Percentiles rank a stretch among this genome's conserved stretches.
These are phyloP conservation scores for Drosophila ironensis DNA, from an alignment of 1,140 invertebrate genomes.

Conservation along the genomic window DNA sequence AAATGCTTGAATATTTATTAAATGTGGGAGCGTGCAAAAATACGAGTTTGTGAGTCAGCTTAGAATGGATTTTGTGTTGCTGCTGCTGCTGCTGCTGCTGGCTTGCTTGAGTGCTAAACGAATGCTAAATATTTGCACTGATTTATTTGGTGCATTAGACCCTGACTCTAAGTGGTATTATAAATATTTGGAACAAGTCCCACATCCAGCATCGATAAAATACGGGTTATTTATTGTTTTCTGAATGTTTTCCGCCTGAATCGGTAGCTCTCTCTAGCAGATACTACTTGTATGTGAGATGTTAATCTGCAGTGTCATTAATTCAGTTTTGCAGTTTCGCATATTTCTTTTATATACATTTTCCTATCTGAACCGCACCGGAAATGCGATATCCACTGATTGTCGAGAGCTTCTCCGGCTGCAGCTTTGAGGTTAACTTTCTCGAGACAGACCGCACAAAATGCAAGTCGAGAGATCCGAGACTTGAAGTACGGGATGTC, in stretches of 20 bases:
- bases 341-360: background rate
- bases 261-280: conserved; percentile 44
- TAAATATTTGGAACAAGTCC: conserved; percentile 64
- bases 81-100: background rate
- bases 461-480: conserved; percentile 52
- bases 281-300: no score
- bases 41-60: conserved; percentile 73
- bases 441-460: conserved; percentile 56
- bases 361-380: conserved; percentile 55
- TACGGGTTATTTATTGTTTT: conserved; percentile 37
- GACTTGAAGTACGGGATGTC: conserved; percentile 31
- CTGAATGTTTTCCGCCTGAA: conserved; percentile 21
- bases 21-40: conserved; percentile 75
- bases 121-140: conserved; percentile 75
- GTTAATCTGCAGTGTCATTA: conserved; percentile 44
- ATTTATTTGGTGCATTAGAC: conserved; percentile 77
- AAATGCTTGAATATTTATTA: conserved; percentile 78
- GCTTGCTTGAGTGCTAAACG: conserved; percentile 54
- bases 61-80: no score
- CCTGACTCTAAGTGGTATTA: conserved; percentile 55
- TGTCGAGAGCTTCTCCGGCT: conserved; percentile 16
- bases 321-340: conserved; percentile 31
- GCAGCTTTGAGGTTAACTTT: conserved; percentile 54
- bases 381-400: conserved; percentile 63
- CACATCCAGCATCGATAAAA: conserved; percentile 31